Percentiles rank a stretch among this genome's conserved stretches.
Conservation (phyloP, 1,140 invertebrate species). For the Lepidurus packardi region DNA sequence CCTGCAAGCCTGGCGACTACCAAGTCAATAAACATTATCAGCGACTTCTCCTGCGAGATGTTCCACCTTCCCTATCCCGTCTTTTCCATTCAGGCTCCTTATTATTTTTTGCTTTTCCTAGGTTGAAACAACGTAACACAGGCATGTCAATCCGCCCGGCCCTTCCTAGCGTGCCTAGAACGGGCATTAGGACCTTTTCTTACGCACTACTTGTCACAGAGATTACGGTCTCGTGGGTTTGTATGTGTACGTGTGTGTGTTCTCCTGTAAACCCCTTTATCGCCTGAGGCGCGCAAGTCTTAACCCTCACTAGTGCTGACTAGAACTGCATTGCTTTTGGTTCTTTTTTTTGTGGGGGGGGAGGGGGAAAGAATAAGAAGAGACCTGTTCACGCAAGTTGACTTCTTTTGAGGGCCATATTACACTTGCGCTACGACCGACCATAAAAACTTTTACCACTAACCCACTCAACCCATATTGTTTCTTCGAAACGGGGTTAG, state of each 20-base stretch:
- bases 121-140: too few relatives aligned
- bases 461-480: background rate
- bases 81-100: too few relatives aligned
- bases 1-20: background rate
- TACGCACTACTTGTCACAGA: background rate
- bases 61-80: background rate
- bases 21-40: constrained; percentile 11
- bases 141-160: too few relatives aligned
- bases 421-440: constrained; percentile 5
- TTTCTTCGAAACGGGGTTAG: background rate
- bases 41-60: background rate
- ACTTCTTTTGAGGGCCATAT: background rate
- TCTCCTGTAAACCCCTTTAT: background rate
- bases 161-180: background rate
- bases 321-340: background rate
- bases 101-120: too few relatives aligned
- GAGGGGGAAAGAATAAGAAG: background rate
- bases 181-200: background rate
- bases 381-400: background rate
- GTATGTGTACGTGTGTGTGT: background rate
- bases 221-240: background rate
- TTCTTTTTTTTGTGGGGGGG: too few relatives aligned
- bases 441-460: background rate
- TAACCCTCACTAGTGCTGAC: background rate
- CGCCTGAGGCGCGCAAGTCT: background rate